Evolutionary conservation across 2,113 vertebrate species (phyloP).

Genomic region (Bungarus multicinctus): DNA sequence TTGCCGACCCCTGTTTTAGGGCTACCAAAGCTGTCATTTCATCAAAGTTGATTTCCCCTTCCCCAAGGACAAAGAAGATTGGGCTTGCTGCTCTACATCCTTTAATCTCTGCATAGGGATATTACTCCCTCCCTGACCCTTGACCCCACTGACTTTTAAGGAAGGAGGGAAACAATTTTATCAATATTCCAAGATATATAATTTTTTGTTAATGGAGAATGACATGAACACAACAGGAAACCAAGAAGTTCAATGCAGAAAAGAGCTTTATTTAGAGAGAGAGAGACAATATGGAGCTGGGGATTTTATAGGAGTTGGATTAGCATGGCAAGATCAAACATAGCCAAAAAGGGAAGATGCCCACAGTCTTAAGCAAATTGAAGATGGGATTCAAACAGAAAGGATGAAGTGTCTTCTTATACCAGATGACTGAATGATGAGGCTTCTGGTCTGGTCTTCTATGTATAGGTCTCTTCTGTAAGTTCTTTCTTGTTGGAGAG

Average conservation of each 20-base stretch:
- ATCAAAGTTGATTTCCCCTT: background rate
- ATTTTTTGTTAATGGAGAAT: background rate
- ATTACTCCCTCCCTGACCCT: background rate
- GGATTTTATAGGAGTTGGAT: background rate
- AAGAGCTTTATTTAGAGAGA: background rate
- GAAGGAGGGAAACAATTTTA: background rate
- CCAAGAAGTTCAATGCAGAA: background rate
- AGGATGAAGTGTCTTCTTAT: background rate
- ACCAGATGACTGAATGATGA: background rate
- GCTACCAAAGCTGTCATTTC: background rate
- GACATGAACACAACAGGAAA: background rate
- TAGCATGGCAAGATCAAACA: background rate
- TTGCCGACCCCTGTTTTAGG: background rate
- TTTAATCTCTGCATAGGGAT: background rate
- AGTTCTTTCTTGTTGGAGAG: background rate
- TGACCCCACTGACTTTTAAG: background rate
- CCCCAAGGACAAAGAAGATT: background rate
- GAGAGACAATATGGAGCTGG: background rate
- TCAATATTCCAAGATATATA: background rate
- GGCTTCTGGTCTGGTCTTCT: background rate
- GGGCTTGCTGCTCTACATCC: background rate
- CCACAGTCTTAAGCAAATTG: background rate
- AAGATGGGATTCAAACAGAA: background rate
- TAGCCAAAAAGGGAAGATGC: background rate
- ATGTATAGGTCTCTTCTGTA: background rate